A percentile compares a stretch with the other conserved stretches of the same genome.
These are phyloP conservation scores for Okapia johnstoni DNA, from an alignment of 2,113 vertebrate species.

Conservation along the genomic window DNA sequence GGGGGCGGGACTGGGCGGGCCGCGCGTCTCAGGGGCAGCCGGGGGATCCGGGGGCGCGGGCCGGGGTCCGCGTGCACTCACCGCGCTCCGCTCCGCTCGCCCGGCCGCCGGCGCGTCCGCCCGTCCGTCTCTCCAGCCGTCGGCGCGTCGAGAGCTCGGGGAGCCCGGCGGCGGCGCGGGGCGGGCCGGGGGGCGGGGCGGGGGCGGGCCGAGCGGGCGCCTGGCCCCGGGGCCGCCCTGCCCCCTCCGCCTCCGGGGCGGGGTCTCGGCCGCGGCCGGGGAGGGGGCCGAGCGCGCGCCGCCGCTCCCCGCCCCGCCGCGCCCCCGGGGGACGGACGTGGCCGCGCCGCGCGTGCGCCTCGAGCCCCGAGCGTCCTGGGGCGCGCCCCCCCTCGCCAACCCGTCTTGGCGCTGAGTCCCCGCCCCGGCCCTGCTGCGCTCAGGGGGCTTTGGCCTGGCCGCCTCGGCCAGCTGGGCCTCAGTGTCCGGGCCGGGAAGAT, in stretches of 20 bases:
- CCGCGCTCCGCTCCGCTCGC: neutral
- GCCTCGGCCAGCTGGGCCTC: neutral
- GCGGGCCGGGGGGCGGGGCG: neutral
- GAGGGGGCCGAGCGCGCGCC: neutral
- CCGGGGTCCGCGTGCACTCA: neutral
- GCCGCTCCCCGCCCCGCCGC: accelerated
- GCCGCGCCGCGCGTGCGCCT: neutral
- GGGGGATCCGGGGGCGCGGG: too few species aligned
- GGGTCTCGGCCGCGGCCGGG: neutral
- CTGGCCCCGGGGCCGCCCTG: neutral
- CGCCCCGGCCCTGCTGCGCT: neutral
- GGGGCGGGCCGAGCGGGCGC: neutral
- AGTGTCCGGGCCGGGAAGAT: neutral
- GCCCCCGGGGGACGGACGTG: neutral
- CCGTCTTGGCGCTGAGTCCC: neutral
- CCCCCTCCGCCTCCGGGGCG: slow-evolving; percentile 7
- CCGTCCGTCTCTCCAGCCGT: neutral
- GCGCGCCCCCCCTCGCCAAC: neutral
- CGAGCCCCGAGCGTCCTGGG: accelerated
- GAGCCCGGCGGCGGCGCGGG: neutral
- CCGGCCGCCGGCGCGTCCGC: neutral
- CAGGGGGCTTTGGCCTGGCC: neutral
- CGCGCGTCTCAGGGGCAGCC: neutral
- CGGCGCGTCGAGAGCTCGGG: neutral
- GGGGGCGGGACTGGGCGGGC: neutral